Evolutionary conservation across 2,888 invertebrate genomes (phyloP).

Genomic region (Nemotelus pantherinus): DNA sequence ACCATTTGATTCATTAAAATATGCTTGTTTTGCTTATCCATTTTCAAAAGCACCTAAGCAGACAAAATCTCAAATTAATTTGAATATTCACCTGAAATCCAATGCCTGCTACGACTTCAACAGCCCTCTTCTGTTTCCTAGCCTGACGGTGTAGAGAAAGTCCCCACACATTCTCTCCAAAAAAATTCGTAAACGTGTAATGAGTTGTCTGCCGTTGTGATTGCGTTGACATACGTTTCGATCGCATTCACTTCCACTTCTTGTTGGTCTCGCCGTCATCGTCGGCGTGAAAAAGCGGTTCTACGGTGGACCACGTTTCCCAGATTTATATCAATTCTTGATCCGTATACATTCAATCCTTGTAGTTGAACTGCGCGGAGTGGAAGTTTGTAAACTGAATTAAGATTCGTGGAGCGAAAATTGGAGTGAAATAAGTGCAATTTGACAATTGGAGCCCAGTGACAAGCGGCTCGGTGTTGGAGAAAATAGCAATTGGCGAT

Average conservation of each 20-base stretch:
- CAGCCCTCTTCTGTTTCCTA: background rate
- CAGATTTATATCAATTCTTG: background rate
- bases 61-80: too few species aligned
- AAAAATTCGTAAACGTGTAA: conserved; percentile 40
- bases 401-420: conserved; percentile 4
- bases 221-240: conserved; percentile 21
- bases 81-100: too few species aligned
- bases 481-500: background rate
- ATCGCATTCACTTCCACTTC: background rate
- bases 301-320: conserved; percentile 33
- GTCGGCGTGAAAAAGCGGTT: conserved; percentile 34
- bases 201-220: conserved; percentile 36
- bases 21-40: too few species aligned
- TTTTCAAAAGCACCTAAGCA: too few species aligned
- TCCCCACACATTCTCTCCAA: conserved; percentile 1
- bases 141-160: conserved; percentile 20
- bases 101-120: too few species aligned
- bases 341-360: background rate
- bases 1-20: too few species aligned
- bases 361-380: background rate
- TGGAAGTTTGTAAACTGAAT: background rate
- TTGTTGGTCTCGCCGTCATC: background rate
- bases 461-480: conserved; percentile 13
- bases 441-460: conserved; percentile 8
- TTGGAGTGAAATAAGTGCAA: background rate